These are phyloP conservation scores for Amazona vittata DNA, from an alignment of 2,113 vertebrate species.

Conservation along the genomic window DNA sequence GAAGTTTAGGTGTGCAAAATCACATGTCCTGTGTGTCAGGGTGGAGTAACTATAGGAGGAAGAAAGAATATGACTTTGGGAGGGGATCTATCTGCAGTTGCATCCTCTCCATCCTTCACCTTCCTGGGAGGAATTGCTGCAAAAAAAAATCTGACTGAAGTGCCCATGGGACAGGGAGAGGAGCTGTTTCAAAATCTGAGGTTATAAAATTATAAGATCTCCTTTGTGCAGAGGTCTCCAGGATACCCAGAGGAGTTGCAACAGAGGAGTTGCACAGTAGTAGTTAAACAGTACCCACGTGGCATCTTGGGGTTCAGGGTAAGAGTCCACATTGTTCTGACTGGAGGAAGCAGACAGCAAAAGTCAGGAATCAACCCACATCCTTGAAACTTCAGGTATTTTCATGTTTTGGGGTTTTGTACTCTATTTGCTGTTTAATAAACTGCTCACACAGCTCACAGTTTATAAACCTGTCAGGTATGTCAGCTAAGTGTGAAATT, in stretches of 20 bases:
- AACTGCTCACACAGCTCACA: not conserved
- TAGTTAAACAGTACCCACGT: not conserved
- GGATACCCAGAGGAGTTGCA: not conserved
- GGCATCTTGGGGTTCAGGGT: not conserved
- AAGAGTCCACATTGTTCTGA: not conserved
- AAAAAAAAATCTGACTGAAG: not conserved
- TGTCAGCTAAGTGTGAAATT: not conserved
- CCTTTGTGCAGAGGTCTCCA: not conserved
- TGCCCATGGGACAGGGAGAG: not conserved
- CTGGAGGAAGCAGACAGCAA: not conserved
- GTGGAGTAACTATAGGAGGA: rapidly evolving
- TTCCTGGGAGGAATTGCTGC: not conserved
- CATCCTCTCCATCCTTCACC: not conserved
- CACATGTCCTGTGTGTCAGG: rapidly evolving
- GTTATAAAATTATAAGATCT: not conserved
- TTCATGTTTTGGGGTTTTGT: not conserved
- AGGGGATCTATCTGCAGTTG: not conserved
- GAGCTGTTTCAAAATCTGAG: not conserved
- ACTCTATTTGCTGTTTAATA: not conserved
- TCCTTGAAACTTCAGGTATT: not conserved
- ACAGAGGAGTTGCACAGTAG: not conserved
- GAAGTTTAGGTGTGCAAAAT: not conserved
- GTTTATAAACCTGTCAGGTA: not conserved
- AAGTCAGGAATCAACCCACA: not conserved
- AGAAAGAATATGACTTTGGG: not conserved